A percentile compares a stretch with the other conserved stretches of the same genome.
These are phyloP conservation scores for Pyrochroa serraticornis DNA, from an alignment of 2,888 invertebrate species.

Conservation along the genomic window DNA sequence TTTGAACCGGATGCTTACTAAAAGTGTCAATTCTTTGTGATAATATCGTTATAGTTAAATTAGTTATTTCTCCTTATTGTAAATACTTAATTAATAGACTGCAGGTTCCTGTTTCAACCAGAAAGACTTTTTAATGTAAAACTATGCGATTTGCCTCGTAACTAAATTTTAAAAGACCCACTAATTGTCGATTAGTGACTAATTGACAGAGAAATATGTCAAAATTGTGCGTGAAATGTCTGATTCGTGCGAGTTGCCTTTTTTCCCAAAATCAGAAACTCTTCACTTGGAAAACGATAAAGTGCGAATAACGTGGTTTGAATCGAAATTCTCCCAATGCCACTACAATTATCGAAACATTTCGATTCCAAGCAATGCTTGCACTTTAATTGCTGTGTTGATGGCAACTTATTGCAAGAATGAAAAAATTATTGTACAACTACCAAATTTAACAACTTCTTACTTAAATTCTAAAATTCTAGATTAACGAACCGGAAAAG, in stretches of 20 bases:
- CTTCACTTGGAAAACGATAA: slow-evolving; percentile 44
- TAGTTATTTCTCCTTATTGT: too few relatives aligned
- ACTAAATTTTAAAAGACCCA: too few relatives aligned
- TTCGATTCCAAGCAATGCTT: slow-evolving; percentile 64
- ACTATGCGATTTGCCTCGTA: not conserved
- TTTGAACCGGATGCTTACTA: too few relatives aligned
- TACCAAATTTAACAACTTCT: not conserved
- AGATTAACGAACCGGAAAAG: slow-evolving; percentile 42
- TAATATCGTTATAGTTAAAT: too few relatives aligned
- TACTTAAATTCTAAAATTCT: slow-evolving; percentile 12
- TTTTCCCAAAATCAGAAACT: slow-evolving; percentile 54
- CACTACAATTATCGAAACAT: slow-evolving; percentile 60
- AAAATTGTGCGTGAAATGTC: slow-evolving; percentile 25
- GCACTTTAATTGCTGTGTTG: slow-evolving; percentile 66
- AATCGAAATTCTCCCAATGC: slow-evolving; percentile 65
- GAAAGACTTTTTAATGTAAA: too few relatives aligned
- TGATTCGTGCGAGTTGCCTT: slow-evolving; percentile 44
- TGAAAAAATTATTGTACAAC: slow-evolving; percentile 46
- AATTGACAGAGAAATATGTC: slow-evolving; percentile 18
- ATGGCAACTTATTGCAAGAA: slow-evolving; percentile 59
- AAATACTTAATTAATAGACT: too few relatives aligned
- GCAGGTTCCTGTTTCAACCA: too few relatives aligned
- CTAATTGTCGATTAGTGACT: not conserved
- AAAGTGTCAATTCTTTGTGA: too few relatives aligned
- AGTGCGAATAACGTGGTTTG: slow-evolving; percentile 61